Conservation (phyloP, 2,888 invertebrate species). For the Synergus japonicus region DNA sequence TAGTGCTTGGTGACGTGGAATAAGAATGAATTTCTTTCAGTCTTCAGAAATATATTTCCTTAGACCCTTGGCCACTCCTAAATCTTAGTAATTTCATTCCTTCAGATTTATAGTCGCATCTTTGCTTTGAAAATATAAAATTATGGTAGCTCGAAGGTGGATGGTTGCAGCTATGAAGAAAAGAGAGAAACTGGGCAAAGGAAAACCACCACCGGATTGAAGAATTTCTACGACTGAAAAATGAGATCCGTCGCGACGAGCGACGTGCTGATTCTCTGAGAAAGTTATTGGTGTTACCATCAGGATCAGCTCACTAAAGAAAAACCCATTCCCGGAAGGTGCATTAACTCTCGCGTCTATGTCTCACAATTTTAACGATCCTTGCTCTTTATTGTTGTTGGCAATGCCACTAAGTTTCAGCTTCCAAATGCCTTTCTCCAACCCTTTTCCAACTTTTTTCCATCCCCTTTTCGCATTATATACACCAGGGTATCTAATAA, state of each 20-base stretch:
- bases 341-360: slow-evolving; percentile 10
- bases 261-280: slow-evolving; percentile 21
- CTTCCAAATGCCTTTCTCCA: neutral
- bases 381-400: neutral
- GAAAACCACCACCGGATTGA: neutral
- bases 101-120: slow-evolving; percentile 21
- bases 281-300: slow-evolving; percentile 22
- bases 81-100: slow-evolving; percentile 25
- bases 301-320: neutral
- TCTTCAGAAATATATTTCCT: slow-evolving; percentile 9
- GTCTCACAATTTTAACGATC: slow-evolving; percentile 14
- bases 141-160: slow-evolving; percentile 14
- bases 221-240: slow-evolving; percentile 35
- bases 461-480: too few relatives aligned
- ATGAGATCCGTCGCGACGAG: slow-evolving; percentile 38
- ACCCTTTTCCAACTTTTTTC: too few relatives aligned
- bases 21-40: slow-evolving; percentile 9
- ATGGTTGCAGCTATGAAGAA: slow-evolving; percentile 18
- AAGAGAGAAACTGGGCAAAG: slow-evolving; percentile 11
- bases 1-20: neutral
- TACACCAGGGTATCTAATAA: too few relatives aligned
- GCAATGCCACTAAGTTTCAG: neutral
- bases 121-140: slow-evolving; percentile 37
- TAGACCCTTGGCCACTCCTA: neutral
- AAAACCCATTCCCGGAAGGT: slow-evolving; percentile 13